Evolutionary conservation across 2,797 vertebrate species (phyloP).

Genomic region (Rhadinocentrus ornatus): DNA sequence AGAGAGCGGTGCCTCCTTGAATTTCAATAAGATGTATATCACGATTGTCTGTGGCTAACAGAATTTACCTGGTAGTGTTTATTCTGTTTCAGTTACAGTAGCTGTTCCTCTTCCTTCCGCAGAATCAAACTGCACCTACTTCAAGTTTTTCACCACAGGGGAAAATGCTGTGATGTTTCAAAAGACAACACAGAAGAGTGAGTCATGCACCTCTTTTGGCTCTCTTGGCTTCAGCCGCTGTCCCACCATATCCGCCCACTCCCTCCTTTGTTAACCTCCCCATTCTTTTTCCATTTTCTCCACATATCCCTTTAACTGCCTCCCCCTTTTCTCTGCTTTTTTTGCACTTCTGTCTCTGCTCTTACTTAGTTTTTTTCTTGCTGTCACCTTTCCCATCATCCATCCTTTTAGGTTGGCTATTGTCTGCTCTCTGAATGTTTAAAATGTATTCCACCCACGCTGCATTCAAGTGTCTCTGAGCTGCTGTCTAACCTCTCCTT

Average conservation of each 20-base stretch:
- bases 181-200: conserved; percentile 88
- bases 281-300: not conserved
- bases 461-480: conserved; percentile 57
- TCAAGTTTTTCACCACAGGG: conserved; percentile 92
- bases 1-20: conserved; percentile 11
- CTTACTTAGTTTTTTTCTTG: conserved; percentile 1
- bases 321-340: not conserved
- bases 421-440: conserved; percentile 56
- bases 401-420: conserved; percentile 40
- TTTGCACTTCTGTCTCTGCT: not conserved
- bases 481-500: conserved; percentile 63
- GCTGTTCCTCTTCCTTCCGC: conserved; percentile 23
- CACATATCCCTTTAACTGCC: not conserved
- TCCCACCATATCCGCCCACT: conserved; percentile 40
- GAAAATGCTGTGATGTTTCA: conserved; percentile 87
- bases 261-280: conserved; percentile 8
- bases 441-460: conserved; percentile 71
- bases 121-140: conserved; percentile 91
- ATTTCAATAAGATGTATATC: conserved; percentile 39
- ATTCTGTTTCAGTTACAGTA: conserved; percentile 6
- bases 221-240: conserved; percentile 21
- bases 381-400: conserved; percentile 3
- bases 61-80: conserved; percentile 11
- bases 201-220: conserved; percentile 60
- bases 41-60: not conserved